Conservation (phyloP, 2,113 vertebrate species). For the Indicator maculatus region DNA sequence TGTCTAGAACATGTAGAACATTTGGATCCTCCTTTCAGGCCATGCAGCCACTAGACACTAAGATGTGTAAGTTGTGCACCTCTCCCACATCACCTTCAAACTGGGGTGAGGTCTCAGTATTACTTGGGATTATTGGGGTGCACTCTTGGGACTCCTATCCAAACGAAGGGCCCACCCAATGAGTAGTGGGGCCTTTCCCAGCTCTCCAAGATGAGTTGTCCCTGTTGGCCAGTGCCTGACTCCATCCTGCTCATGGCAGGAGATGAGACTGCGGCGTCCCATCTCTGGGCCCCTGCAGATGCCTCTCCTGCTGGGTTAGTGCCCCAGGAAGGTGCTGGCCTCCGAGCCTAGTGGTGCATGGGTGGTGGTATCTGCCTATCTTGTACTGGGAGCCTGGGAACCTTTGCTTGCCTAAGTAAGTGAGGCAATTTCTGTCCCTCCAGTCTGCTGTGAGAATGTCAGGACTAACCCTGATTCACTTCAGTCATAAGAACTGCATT, state of each 20-base stretch:
- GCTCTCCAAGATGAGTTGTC: neutral
- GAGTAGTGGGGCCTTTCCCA: accelerated
- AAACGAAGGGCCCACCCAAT: accelerated
- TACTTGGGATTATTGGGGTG: neutral
- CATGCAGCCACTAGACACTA: neutral
- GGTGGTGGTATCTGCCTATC: slow-evolving; percentile 16
- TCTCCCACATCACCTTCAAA: neutral
- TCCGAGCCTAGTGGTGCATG: neutral
- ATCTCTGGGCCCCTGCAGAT: accelerated
- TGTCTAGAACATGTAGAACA: neutral
- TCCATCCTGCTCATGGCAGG: neutral
- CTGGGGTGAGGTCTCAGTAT: accelerated
- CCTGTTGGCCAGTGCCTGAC: accelerated
- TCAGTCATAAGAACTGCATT: slow-evolving; percentile 63
- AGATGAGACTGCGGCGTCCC: neutral
- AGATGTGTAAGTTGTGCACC: neutral
- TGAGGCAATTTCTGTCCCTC: slow-evolving; percentile 60
- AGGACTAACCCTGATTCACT: slow-evolving; percentile 54
- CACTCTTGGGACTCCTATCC: neutral
- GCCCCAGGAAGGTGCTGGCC: neutral
- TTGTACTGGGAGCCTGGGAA: slow-evolving; percentile 49
- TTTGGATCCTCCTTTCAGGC: neutral
- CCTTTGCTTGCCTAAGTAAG: slow-evolving; percentile 39
- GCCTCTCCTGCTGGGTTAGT: neutral
- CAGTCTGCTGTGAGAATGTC: slow-evolving; percentile 57